Conservation (phyloP, 2,113 vertebrate genomes). For the Apodemus sylvaticus region DNA sequence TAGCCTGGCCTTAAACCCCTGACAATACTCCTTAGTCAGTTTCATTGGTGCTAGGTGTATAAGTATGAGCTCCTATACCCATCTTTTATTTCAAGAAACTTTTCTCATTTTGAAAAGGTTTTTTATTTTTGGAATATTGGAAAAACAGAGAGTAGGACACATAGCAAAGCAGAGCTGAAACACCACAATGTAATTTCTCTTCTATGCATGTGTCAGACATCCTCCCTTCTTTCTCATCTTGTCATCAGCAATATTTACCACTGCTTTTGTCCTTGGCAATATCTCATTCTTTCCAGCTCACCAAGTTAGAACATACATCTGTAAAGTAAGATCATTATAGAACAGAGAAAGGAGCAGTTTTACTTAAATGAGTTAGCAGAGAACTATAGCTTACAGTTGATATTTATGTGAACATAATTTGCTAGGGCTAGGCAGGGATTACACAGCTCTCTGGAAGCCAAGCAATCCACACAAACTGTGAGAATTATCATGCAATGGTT, state of each 20-base stretch:
- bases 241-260: background rate
- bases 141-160: background rate
- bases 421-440: background rate
- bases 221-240: background rate
- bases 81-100: background rate
- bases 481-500: background rate
- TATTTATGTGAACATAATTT: constrained; percentile 64
- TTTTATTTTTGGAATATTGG: background rate
- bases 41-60: background rate
- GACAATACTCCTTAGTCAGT: background rate
- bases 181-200: background rate
- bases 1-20: background rate
- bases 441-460: background rate
- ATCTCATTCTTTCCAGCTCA: background rate
- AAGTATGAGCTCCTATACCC: background rate
- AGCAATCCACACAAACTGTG: background rate
- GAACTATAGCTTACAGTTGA: constrained; percentile 45
- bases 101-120: background rate
- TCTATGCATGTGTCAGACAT: background rate
- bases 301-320: background rate
- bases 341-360: constrained; percentile 44
- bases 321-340: constrained; percentile 62
- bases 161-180: background rate
- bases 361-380: constrained; percentile 64
- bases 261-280: background rate